Evolutionary conservation across 2,113 vertebrate genomes (phyloP), one percentile per base, ranked within the genome.

Genomic region (Centropus bengalensis): DNA sequence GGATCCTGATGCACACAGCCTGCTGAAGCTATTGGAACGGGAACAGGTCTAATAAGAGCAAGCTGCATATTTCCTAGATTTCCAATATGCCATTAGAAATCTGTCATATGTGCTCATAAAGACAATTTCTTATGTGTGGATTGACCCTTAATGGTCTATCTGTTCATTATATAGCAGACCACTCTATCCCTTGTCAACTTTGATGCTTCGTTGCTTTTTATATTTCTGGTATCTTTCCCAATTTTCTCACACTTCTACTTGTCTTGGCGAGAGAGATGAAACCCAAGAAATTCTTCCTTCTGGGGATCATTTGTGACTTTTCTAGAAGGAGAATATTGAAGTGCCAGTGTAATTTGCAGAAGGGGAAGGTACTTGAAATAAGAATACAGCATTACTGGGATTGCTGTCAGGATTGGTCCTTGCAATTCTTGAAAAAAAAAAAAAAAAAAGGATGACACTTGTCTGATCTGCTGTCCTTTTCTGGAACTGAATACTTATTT

Each of bases 181-280:
- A 38, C 38, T 75, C 86, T 89, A 88, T 89, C 74, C 67, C 86
- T 74, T 89, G 78, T 89, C 87, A 95, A 36, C 84, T 88, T 71
- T 16, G 69, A 69, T 42, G 60, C 76, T 89, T 75, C 84, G 83
- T 88, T 94, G 52, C 67, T 95, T 93, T 85, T 93, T 92, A 60
- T 85, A 56, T 86, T 88, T 88, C 78, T 83, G 82, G 30, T 60
- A 70, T 36, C 77, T 90, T 89, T 52, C 67, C 63, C 68, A 63
- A 0, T 93, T 91, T 91, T 80, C 79, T 77, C 64, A 45, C 24
- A 86, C 23, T 83, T 93, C 51, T 80, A 4, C 71, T 68, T 83
- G 58, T 86, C 84, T 81, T 58, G 44, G 47, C 58, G 52, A 88
- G 64, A 85, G 47, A 95, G 30, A 75, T 74, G 51, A 86, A 86